Base-by-base conservation (phyloP, 35 echinoderm and acorn worm species). In the Ophiothrix spiculata region DNA sequence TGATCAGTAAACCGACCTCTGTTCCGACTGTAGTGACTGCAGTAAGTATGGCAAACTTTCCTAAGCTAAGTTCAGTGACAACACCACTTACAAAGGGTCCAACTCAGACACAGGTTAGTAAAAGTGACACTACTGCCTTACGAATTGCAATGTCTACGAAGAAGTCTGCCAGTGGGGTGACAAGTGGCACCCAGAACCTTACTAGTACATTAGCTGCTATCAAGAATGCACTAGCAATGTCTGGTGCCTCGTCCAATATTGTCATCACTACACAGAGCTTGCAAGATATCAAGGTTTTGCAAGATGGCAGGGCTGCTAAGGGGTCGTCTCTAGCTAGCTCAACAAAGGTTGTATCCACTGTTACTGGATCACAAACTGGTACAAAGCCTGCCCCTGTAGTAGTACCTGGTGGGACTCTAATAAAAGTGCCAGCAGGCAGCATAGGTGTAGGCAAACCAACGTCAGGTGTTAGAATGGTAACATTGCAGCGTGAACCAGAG, bases 61-160 rank as follows among this genome's bases (percentile, higher is more conserved):
- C 6, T 31, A 80, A 37, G 32, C 41, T 35, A 36, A 31, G 25
- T n/a, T 6, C 60, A 25, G 60, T 25, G 29, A 56, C 56, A 33
- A 31, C 32, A 33, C 36, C 80, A 56, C 16, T 82, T 46, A 56
- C 32, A 32, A 80, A 80, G 6, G 23, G 37, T 13, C 78, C n/a
- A 6, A 40, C 11, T 39, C 1, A 33, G n/a, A 40, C 38, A 40
- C 0, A 33, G 32, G 1, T 25, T 31, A 33, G 41, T 56, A 82
- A 35, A 15, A 82, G 40, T 56, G 56, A 1, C 39, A 2, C 56
- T 14, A 82, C 41, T 21, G 31, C 56, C 0, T 42, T 56, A 56
- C 56, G 40, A 6, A 42, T 56, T 31, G 56, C 80, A 31, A 82
- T 82, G 80, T 82, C 80, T 33, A 31, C 32, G 29, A 32, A 56